Percentiles rank a stretch among this genome's conserved stretches.
phyloP scores from a whole-genome alignment of 2,888 invertebrate species.

The Oconnorella tubifera region DNA sequence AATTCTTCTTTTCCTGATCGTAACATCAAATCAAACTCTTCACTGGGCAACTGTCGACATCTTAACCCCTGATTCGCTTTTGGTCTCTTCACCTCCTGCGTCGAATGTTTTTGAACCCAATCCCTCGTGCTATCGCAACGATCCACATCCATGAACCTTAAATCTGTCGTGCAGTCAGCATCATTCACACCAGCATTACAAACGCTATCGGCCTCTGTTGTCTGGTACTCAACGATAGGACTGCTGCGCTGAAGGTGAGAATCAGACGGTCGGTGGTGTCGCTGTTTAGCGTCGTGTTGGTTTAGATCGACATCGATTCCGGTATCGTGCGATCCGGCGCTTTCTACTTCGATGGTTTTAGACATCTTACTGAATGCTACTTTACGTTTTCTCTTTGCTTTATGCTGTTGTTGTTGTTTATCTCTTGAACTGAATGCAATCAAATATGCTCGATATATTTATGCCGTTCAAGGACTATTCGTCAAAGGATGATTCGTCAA shows the following conservation, averaged over 20 bases:
- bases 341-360: slow-evolving; percentile 10
- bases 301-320: slow-evolving; percentile 8
- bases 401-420: too few relatives aligned
- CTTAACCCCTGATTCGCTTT: neutral
- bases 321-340: slow-evolving; percentile 9
- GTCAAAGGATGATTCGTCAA: too few relatives aligned
- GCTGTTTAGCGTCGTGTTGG: neutral
- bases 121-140: slow-evolving; percentile 7
- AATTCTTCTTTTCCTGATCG: too few relatives aligned
- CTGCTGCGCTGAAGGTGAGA: too few relatives aligned
- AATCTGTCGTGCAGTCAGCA: neutral
- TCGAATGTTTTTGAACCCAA: slow-evolving; percentile 11
- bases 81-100: neutral
- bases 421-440: too few relatives aligned
- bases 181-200: neutral
- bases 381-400: too few relatives aligned
- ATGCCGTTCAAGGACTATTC: too few relatives aligned
- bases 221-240: too few relatives aligned
- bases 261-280: neutral
- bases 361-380: too few relatives aligned
- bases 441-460: too few relatives aligned
- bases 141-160: neutral
- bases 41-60: too few relatives aligned
- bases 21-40: too few relatives aligned
- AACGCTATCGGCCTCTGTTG: neutral